Conservation (phyloP, 2,888 invertebrate genomes). For the Amiota minor region DNA sequence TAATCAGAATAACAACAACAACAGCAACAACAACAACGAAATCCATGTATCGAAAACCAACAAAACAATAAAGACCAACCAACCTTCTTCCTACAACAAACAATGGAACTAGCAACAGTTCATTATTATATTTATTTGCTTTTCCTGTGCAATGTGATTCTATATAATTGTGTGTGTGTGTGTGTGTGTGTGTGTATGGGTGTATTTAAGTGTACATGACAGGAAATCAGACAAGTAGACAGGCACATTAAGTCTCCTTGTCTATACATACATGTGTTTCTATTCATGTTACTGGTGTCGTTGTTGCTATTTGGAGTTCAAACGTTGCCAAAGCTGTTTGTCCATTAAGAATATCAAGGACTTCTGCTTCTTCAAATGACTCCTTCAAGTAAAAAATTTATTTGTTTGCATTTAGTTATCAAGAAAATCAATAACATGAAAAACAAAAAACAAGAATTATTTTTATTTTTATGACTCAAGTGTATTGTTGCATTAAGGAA, state of each 20-base stretch:
- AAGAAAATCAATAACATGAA: neutral
- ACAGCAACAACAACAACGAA: constrained; percentile 49
- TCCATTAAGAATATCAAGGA: constrained; percentile 56
- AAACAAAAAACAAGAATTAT: no score
- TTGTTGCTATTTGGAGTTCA: neutral
- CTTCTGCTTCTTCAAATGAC: constrained; percentile 43
- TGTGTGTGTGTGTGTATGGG: constrained; percentile 1
- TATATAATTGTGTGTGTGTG: neutral
- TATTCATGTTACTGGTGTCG: neutral
- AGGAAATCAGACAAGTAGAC: constrained; percentile 14
- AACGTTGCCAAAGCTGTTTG: constrained; percentile 21
- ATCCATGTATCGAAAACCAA: constrained; percentile 10
- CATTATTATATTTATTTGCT: constrained; percentile 49
- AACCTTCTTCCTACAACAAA: constrained; percentile 48
- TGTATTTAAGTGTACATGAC: constrained; percentile 3
- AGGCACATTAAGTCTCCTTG: neutral
- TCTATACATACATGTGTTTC: no score
- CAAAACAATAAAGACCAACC: constrained; percentile 3
- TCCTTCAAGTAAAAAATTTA: constrained; percentile 54
- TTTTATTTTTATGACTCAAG: no score
- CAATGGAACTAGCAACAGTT: constrained; percentile 58
- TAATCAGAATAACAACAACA: constrained; percentile 36
- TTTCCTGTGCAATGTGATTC: neutral
- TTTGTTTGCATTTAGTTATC: constrained; percentile 55
- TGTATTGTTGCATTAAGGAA: no score